Conservation (phyloP, 2,888 invertebrate species). For the Phragmatobia fuliginosa region DNA sequence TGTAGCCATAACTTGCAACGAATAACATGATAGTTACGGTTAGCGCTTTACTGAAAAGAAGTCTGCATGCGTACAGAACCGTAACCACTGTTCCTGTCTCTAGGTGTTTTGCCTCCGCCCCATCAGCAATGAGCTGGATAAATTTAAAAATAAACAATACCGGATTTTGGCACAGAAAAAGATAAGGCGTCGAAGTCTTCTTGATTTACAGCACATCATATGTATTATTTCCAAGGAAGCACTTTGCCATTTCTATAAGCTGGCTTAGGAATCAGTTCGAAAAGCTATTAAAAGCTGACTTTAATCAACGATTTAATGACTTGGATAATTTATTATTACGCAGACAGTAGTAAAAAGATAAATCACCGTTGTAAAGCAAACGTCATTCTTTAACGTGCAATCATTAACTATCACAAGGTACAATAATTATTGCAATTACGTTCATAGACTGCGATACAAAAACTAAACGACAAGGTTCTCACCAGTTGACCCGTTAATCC, state of each 20-base stretch:
- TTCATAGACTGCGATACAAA: constrained; percentile 20
- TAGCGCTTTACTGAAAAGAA: background rate
- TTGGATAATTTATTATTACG: background rate
- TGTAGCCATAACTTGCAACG: too few species aligned
- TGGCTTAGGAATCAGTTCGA: background rate
- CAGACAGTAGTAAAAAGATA: background rate
- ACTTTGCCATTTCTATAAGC: background rate
- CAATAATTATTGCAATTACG: constrained; percentile 24
- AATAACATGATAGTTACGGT: background rate
- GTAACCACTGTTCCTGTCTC: background rate
- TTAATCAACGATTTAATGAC: too few species aligned
- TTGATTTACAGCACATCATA: too few species aligned
- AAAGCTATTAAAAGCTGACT: background rate
- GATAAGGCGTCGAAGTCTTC: too few species aligned
- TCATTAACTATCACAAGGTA: background rate
- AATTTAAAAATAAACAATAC: too few species aligned
- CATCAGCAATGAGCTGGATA: background rate
- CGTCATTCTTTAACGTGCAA: background rate
- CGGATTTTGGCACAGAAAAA: too few species aligned
- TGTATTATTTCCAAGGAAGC: background rate
- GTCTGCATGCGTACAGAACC: background rate
- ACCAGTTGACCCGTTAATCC: constrained; percentile 34
- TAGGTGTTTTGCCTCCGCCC: background rate
- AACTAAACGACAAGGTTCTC: constrained; percentile 34
- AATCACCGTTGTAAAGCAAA: constrained; percentile 3